These are phyloP conservation scores for Actinopyga echinites DNA, from an alignment of 53 echinoderm and acorn worm genomes.

Conservation along the genomic window DNA sequence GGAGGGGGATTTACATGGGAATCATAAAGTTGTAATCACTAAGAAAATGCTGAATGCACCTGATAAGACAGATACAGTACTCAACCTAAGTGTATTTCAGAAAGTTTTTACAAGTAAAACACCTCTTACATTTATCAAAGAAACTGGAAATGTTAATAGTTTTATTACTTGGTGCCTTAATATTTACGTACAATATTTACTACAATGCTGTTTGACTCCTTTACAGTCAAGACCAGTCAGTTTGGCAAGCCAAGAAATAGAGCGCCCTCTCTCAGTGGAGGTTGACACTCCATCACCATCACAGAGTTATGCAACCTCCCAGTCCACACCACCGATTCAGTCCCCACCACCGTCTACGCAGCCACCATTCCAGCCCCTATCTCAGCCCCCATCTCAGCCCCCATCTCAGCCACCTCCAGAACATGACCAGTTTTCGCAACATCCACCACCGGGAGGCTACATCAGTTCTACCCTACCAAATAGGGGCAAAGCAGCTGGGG, in stretches of 20 bases:
- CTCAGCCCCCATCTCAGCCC: neutral
- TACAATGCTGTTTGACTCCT: neutral
- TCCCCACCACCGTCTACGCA: neutral
- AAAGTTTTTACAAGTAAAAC: too few species aligned
- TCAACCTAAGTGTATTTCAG: too few species aligned
- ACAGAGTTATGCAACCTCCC: conserved; percentile 1
- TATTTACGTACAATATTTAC: neutral
- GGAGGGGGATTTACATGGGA: too few species aligned
- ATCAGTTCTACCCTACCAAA: conserved; percentile 29
- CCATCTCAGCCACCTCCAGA: conserved; percentile 32
- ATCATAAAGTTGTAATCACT: too few species aligned
- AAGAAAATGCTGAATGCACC: too few species aligned
- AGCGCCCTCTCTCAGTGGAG: conserved; percentile 81
- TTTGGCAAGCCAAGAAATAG: conserved; percentile 46
- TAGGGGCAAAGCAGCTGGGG: conserved; percentile 31
- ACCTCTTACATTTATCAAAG: too few species aligned
- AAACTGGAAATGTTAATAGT: too few species aligned
- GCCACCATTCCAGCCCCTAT: conserved; percentile 4
- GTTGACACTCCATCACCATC: conserved; percentile 32
- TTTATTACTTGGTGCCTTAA: too few species aligned
- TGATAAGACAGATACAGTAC: too few species aligned
- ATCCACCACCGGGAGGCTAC: conserved; percentile 10
- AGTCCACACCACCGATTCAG: conserved; percentile 21
- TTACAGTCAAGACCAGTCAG: conserved; percentile 53
- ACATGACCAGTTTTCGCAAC: conserved; percentile 16